Conservation (phyloP, 2,888 invertebrate species). For the Leucophenga maculata region DNA sequence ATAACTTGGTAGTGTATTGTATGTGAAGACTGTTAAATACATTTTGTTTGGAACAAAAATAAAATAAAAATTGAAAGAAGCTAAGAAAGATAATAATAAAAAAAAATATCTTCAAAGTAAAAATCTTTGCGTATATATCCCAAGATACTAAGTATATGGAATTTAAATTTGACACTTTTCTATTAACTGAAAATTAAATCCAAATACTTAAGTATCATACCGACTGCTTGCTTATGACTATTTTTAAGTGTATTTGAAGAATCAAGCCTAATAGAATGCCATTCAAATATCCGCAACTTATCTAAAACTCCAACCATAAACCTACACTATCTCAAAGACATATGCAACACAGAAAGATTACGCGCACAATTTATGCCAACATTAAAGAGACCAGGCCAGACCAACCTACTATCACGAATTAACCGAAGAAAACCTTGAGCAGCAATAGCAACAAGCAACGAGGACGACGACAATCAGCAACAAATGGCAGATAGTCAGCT, state of each 20-base stretch:
- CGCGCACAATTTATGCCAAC: conserved; percentile 11
- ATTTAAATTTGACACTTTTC: no score
- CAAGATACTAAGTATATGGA: no score
- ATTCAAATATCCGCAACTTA: neutral
- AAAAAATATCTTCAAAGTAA: no score
- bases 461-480: neutral
- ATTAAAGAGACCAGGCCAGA: neutral
- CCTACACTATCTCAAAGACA: conserved; percentile 8
- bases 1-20: no score
- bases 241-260: neutral
- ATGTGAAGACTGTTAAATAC: no score
- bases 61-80: no score
- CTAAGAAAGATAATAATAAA: no score
- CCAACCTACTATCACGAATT: neutral
- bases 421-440: neutral
- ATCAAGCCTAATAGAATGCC: no score
- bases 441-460: neutral
- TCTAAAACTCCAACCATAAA: conserved; percentile 13
- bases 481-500: neutral
- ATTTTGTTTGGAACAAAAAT: no score
- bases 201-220: no score
- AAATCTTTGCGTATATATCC: no score
- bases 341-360: conserved; percentile 11
- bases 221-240: neutral
- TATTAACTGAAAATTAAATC: no score